phyloP scores from a whole-genome alignment of 1,140 invertebrate species.

The Babylonia areolata region DNA sequence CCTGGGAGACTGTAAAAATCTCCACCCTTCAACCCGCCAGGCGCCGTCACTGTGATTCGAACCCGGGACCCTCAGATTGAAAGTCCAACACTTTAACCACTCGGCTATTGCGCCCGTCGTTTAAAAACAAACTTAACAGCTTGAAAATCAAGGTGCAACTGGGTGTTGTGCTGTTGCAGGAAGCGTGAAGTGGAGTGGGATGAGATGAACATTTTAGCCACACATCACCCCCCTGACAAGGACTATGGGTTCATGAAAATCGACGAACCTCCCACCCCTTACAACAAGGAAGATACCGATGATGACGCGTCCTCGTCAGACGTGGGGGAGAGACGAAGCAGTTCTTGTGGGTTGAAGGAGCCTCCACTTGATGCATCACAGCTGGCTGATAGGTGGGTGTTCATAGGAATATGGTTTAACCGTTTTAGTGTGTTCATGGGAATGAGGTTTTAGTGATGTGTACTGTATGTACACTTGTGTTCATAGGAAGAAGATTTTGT shows the following conservation, averaged over 20 bases:
- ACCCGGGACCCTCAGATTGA: no score
- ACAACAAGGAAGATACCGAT: slow-evolving; percentile 83
- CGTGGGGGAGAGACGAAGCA: slow-evolving; percentile 58
- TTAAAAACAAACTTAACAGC: no score
- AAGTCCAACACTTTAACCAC: no score
- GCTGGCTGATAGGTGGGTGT: slow-evolving; percentile 80
- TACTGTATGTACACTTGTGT: no score
- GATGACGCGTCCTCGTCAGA: slow-evolving; percentile 79
- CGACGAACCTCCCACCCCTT: slow-evolving; percentile 96
- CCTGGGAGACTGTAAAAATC: no score
- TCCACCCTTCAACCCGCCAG: no score
- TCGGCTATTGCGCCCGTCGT: no score
- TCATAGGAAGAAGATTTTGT: no score
- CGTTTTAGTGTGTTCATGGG: slow-evolving; percentile 75
- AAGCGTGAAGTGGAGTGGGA: slow-evolving; percentile 90
- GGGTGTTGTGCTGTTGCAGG: slow-evolving; percentile 28
- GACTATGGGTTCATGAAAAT: slow-evolving; percentile 99
- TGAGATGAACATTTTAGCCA: slow-evolving; percentile 99
- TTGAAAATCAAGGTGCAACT: no score
- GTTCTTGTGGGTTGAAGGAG: slow-evolving; percentile 70
- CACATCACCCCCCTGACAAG: slow-evolving; percentile 97
- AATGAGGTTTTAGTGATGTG: background rate
- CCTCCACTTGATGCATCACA: slow-evolving; percentile 84
- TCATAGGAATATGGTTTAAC: no score
- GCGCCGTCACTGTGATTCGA: no score